Percentiles rank a stretch among this genome's conserved stretches.
Evolutionary conservation across 2,113 vertebrate genomes (phyloP).

Genomic region (Pelobates fuscus): DNA sequence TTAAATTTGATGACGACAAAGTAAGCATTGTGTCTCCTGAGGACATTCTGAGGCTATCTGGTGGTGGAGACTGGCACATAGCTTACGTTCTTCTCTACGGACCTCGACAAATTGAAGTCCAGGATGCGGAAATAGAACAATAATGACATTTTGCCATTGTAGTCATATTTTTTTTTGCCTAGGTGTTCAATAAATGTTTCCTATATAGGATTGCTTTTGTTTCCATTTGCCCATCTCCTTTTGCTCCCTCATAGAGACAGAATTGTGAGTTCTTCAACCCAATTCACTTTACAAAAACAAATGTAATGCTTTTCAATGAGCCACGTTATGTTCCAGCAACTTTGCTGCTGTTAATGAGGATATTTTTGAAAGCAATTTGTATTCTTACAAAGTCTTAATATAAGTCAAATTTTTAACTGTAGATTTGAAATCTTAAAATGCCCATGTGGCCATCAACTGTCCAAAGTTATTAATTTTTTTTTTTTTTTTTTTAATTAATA

Average conservation of each 20-base stretch:
- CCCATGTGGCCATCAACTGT: constrained; percentile 18
- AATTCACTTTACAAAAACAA: constrained; percentile 53
- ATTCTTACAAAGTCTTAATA: constrained; percentile 26
- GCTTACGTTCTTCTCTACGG: constrained; percentile 97
- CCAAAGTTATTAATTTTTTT: constrained; percentile 11
- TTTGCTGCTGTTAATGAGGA: background rate
- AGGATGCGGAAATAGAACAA: constrained; percentile 76
- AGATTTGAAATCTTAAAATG: constrained; percentile 20
- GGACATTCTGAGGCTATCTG: constrained; percentile 93
- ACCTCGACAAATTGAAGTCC: constrained; percentile 86
- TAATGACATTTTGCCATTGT: constrained; percentile 77
- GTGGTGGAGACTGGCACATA: constrained; percentile 98
- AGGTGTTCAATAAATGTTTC: constrained; percentile 94
- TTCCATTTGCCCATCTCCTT: background rate
- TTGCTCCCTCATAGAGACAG: constrained; percentile 54
- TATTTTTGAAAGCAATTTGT: background rate
- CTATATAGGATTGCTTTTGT: constrained; percentile 62
- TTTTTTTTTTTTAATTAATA: constrained; percentile 15
- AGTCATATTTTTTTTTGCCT: constrained; percentile 62
- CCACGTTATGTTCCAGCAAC: background rate
- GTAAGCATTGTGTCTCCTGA: constrained; percentile 96
- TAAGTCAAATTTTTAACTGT: constrained; percentile 12
- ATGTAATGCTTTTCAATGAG: background rate
- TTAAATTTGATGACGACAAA: constrained; percentile 98
- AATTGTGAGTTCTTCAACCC: constrained; percentile 56